These are phyloP conservation scores for Stenolophus ochropezus DNA, from an alignment of 2,888 invertebrate genomes.

Conservation along the genomic window DNA sequence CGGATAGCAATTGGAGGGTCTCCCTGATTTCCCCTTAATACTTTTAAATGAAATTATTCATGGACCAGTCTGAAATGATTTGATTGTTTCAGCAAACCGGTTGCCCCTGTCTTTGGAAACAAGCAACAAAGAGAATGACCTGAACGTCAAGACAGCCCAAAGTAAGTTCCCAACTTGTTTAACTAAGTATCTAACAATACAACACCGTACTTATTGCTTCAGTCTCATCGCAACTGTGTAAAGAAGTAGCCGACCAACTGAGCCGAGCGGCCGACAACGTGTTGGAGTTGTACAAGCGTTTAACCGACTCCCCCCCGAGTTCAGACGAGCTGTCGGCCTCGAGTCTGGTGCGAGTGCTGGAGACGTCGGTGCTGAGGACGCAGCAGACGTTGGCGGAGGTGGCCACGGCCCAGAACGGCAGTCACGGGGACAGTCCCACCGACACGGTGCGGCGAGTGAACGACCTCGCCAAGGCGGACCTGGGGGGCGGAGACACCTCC, in stretches of 20 bases:
- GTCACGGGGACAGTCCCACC: conserved; percentile 71
- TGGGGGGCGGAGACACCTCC: conserved; percentile 72
- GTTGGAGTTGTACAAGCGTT: conserved; percentile 81
- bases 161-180: conserved; percentile 35
- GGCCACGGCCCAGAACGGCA: conserved; percentile 64
- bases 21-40: too few relatives aligned
- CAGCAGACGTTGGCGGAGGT: conserved; percentile 77
- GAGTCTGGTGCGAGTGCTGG: conserved; percentile 74
- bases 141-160: conserved; percentile 53
- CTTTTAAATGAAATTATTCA: too few relatives aligned
- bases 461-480: conserved; percentile 69
- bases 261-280: conserved; percentile 82
- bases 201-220: conserved; percentile 63
- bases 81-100: conserved; percentile 42
- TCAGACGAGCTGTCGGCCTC: conserved; percentile 63
- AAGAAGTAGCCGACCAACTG: conserved; percentile 78
- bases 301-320: conserved; percentile 74
- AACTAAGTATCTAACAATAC: background rate
- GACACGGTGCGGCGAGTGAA: conserved; percentile 75
- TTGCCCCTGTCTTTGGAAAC: conserved; percentile 33
- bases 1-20: too few relatives aligned
- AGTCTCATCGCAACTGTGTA: conserved; percentile 80
- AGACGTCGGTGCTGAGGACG: conserved; percentile 77
- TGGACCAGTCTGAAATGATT: too few relatives aligned
- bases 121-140: conserved; percentile 56